A percentile compares a stretch with the other conserved stretches of the same genome.
Conservation (phyloP, 2,113 vertebrate genomes). For the Urocolius indicus region DNA sequence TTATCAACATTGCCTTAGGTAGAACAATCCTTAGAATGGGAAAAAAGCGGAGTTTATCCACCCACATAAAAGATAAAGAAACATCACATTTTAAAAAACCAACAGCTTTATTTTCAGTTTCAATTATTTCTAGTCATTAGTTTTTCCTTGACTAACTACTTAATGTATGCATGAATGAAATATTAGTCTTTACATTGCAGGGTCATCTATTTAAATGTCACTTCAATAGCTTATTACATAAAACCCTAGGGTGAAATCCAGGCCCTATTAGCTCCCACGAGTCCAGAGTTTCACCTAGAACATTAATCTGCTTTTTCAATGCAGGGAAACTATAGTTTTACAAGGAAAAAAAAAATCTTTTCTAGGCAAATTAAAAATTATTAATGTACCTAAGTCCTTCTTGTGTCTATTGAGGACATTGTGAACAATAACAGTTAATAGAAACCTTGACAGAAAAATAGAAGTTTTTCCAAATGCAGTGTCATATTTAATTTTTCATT, state of each 20-base stretch:
- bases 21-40: neutral
- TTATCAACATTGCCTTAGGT: neutral
- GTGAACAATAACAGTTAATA: neutral
- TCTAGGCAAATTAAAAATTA: neutral
- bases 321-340: neutral
- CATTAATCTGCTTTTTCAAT: neutral
- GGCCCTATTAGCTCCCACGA: neutral
- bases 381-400: neutral
- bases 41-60: neutral
- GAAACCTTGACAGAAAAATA: neutral
- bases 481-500: neutral
- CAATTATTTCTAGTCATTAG: neutral
- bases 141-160: neutral
- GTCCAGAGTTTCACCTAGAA: neutral
- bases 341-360: slow-evolving; percentile 5
- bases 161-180: neutral
- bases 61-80: neutral
- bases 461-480: neutral
- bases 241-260: neutral
- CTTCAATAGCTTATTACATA: neutral
- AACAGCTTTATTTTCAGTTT: neutral
- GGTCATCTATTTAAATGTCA: slow-evolving; percentile 12
- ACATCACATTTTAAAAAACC: neutral
- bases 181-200: neutral
- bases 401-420: neutral